Evolutionary conservation across 2,113 vertebrate genomes (phyloP), one percentile per base, ranked within the genome.

Genomic region (Monopterus albus): DNA sequence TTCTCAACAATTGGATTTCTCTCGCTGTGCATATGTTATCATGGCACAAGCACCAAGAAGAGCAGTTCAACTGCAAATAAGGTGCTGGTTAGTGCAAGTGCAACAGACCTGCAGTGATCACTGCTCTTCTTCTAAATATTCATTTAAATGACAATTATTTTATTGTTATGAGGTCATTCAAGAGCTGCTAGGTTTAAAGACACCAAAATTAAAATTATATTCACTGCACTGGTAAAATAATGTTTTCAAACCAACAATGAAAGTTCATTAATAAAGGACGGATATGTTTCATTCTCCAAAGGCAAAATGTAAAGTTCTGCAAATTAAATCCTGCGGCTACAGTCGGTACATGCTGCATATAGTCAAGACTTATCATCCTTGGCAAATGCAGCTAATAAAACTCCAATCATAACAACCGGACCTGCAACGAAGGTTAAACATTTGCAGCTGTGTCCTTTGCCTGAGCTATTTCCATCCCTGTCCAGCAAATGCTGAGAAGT

Each of bases 1-100:
- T 73, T 79, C 79, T 59, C 52, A 66, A 84, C 90, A 83, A 89
- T 87, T 89, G 80, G 67, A 86, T 91, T 78, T 79, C 58, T 85
- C 71, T 55, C n/a, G 2, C 56, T 51, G 67, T 53, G 57, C 79
- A 79, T 81, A 46, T 36, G 73, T 78, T 86, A 78, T 77, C 57
- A 33, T 82, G 80, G 66, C 58, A 73, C 43, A 65, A 38, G 35
- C 52, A 58, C 33, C 56, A 18, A 36, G 31, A 38, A 17, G 50
- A 63, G 65, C 35, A 45, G 68, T 21, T 23, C 50, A 58, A 40
- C 47, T 43, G 55, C 11, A 50, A 25, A 20, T 33, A 14, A 33
- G 12, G 20, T 4, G 21, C 56, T 3, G 23, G 33, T 33, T 13
- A 20, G 20, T 18, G 38, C 12, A 33, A 35, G 10, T 9, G 26